Evolutionary conservation across 2,888 invertebrate species (phyloP).

Genomic region (Lampropteryx suffumata): DNA sequence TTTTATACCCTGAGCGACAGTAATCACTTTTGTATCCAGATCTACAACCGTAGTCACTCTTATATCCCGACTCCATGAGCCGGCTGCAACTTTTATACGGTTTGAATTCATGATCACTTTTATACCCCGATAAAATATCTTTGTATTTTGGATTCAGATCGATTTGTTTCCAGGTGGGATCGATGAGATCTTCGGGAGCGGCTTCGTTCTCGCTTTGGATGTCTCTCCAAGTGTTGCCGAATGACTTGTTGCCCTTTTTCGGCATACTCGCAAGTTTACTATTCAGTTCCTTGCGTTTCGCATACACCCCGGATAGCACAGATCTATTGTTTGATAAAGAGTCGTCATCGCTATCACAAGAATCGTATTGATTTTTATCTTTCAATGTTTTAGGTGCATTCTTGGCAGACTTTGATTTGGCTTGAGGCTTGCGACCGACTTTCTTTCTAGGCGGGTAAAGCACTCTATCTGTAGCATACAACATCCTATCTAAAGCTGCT

Average conservation of each 20-base stretch:
- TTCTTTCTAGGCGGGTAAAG: slow-evolving; percentile 90
- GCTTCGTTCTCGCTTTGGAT: slow-evolving; percentile 78
- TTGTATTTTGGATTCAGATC: slow-evolving; percentile 85
- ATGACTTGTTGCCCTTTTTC: slow-evolving; percentile 66
- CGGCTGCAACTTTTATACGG: slow-evolving; percentile 79
- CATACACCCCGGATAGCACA: slow-evolving; percentile 77
- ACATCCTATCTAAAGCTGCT: slow-evolving; percentile 85
- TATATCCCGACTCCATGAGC: slow-evolving; percentile 82
- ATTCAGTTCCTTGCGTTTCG: slow-evolving; percentile 76
- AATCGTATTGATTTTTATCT: slow-evolving; percentile 75
- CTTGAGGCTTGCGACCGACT: slow-evolving; percentile 85
- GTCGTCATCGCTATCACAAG: slow-evolving; percentile 69
- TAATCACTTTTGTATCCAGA: slow-evolving; percentile 79
- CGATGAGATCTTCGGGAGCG: slow-evolving; percentile 81
- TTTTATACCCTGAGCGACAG: slow-evolving; percentile 83
- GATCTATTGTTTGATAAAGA: slow-evolving; percentile 63
- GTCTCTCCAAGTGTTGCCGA: slow-evolving; percentile 72
- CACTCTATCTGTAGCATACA: slow-evolving; percentile 89
- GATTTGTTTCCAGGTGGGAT: slow-evolving; percentile 85
- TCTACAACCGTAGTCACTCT: slow-evolving; percentile 83
- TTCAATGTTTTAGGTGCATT: slow-evolving; percentile 66
- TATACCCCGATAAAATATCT: slow-evolving; percentile 83
- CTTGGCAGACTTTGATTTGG: slow-evolving; percentile 62
- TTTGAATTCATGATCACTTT: slow-evolving; percentile 83
- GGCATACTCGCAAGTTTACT: slow-evolving; percentile 69